Percentiles rank a stretch among this genome's conserved stretches.
These are phyloP conservation scores for Porites cylindrica DNA, from an alignment of 92 coral and sea anemone species.

Conservation along the genomic window DNA sequence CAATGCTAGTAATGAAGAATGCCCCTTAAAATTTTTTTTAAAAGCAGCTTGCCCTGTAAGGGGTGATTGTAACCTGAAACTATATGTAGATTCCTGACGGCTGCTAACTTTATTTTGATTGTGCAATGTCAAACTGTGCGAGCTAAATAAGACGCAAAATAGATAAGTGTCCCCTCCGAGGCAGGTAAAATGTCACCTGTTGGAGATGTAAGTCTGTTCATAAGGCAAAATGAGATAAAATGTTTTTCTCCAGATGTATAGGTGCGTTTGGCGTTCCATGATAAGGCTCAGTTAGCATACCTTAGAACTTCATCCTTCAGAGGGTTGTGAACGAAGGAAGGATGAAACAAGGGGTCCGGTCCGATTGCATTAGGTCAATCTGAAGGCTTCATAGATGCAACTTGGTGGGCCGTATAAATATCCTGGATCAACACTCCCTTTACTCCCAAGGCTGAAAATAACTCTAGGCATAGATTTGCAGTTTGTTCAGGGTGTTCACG, in stretches of 20 bases:
- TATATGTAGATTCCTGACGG: background rate
- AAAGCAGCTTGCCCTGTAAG: background rate
- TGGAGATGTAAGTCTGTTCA: background rate
- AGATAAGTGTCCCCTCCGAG: background rate
- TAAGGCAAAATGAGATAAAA: background rate
- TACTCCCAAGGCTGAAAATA: no score
- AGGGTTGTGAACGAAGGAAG: conserved; percentile 1
- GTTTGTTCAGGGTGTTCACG: no score
- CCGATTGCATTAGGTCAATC: no score
- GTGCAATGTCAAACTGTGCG: background rate
- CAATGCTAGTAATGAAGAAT: background rate
- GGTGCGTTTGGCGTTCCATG: background rate
- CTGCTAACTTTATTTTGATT: background rate
- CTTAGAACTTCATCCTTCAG: background rate
- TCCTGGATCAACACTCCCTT: no score
- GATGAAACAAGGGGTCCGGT: conserved; percentile 2
- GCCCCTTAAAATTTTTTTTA: background rate
- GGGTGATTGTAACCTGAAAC: background rate
- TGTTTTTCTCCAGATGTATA: conserved; percentile 4
- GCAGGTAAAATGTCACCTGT: background rate
- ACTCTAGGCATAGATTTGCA: no score
- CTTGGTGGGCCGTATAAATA: no score
- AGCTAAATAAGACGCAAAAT: background rate
- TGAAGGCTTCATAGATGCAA: no score
- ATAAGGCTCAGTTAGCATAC: background rate